Base-by-base conservation (phyloP, 1,140 invertebrate genomes). In the Drosophila takahashii region DNA sequence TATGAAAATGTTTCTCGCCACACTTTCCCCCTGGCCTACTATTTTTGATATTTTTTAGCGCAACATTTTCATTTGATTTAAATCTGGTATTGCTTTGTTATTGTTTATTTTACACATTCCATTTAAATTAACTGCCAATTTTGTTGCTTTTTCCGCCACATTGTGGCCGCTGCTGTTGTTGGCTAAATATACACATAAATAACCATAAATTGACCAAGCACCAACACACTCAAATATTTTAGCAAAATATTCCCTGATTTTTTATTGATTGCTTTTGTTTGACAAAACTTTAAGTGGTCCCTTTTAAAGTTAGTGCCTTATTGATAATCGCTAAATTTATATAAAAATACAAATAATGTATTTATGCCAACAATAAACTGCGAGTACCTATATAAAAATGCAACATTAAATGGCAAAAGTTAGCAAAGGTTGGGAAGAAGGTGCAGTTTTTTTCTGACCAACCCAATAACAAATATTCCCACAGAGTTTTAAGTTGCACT, bases 101-200 rank as follows among this genome's bases (percentile, higher is more conserved):
- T 69, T 81, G 56, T 70, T 78, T 74, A 51, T 72, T 72, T 77
- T 77, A 66, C 60, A 77, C 54, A 72, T 53, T 42, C 41, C 47
- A 64, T 80, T 85, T 73, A 85, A 80, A 80, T 85, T 66, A 85
- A 85, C 77, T 77, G 62, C 50, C 27, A 54, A 57, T 77, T 69
- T 60, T 62, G 59, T 58, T 59, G 34, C 59, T 61, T 26, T 44
- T 64, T 54, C 18, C 15, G 39, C 69, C 53, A 41, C 45, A 44
- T 58, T 79, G 61, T 62, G 65, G 57, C 57, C 44, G 48, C 34
- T 57, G 52, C 22, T 16, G 42, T 48, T 66, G 50, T 42, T 58
- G 32, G 18, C 60, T 64, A 64, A 42, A 34, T 27, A 36, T 44
- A 61, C 36, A 29, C 52, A 57, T 42, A 56, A 57, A 78, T 56